Evolutionary conservation across 2,888 invertebrate genomes (phyloP).

Genomic region (Rambutsinella grinnellia): DNA sequence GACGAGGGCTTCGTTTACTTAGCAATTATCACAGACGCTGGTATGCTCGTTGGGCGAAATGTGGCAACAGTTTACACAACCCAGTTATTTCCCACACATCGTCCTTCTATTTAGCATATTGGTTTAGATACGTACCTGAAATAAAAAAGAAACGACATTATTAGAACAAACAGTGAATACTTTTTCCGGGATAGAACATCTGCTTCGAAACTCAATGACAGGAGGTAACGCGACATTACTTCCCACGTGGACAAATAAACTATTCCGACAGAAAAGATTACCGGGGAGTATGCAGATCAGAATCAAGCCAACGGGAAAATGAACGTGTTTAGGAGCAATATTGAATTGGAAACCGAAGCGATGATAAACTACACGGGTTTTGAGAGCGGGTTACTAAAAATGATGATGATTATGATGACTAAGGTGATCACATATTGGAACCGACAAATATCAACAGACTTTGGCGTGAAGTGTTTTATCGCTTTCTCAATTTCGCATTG

Average conservation of each 20-base stretch:
- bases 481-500: too few species aligned
- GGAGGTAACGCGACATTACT: background rate
- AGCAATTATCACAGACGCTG: too few species aligned
- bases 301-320: background rate
- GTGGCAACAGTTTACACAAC: constrained; percentile 22
- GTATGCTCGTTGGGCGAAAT: too few species aligned
- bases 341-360: background rate
- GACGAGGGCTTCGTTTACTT: too few species aligned
- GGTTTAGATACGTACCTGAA: too few species aligned
- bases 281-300: constrained; percentile 8
- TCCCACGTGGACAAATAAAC: constrained; percentile 42
- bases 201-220: constrained; percentile 18
- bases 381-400: too few species aligned
- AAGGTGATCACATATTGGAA: constrained; percentile 12
- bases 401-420: too few species aligned
- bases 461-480: constrained; percentile 5
- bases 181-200: constrained; percentile 37
- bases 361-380: too few species aligned
- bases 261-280: background rate
- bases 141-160: too few species aligned
- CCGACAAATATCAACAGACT: too few species aligned
- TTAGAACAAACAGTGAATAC: too few species aligned
- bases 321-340: background rate
- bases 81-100: constrained; percentile 11
- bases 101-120: too few species aligned